These are phyloP conservation scores for Bursaphelenchus okinawaensis DNA, from an alignment of 2,888 invertebrate species.

Conservation along the genomic window DNA sequence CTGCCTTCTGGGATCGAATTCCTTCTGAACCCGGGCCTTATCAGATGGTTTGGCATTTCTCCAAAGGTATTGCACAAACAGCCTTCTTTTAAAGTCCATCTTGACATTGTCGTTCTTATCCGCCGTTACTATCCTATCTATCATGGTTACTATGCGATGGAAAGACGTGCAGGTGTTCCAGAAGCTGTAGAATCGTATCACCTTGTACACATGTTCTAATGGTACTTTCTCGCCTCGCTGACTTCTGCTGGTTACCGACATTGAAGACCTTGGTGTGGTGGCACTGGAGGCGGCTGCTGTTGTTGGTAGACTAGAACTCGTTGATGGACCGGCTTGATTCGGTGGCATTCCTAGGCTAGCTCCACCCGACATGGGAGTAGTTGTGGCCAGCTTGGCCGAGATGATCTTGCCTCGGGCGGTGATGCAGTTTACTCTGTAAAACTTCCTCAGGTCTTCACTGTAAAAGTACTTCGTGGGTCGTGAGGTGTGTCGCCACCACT, in stretches of 20 bases:
- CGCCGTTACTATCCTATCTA: slow-evolving; percentile 41
- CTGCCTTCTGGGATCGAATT: slow-evolving; percentile 55
- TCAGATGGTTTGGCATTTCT: slow-evolving; percentile 56
- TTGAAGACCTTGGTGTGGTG: slow-evolving; percentile 25
- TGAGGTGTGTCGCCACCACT: slow-evolving; percentile 57
- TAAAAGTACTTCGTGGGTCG: slow-evolving; percentile 57
- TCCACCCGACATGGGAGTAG: slow-evolving; percentile 24
- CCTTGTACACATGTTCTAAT: slow-evolving; percentile 53
- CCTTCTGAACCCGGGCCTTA: slow-evolving; percentile 55
- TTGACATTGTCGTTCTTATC: slow-evolving; percentile 16
- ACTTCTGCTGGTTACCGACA: slow-evolving; percentile 16
- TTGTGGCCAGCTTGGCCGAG: slow-evolving; percentile 36
- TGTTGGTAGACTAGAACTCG: slow-evolving; percentile 20
- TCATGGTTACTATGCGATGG: slow-evolving; percentile 58
- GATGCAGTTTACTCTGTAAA: slow-evolving; percentile 56
- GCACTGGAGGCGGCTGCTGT: slow-evolving; percentile 22
- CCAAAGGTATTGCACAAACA: slow-evolving; percentile 57
- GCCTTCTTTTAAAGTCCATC: slow-evolving; percentile 44
- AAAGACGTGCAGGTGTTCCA: slow-evolving; percentile 58
- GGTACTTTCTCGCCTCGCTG: slow-evolving; percentile 38
- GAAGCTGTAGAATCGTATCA: slow-evolving; percentile 57
- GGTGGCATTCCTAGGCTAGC: slow-evolving; percentile 9
- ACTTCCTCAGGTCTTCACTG: slow-evolving; percentile 50
- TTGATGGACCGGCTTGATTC: slow-evolving; percentile 4
- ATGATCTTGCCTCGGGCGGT: slow-evolving; percentile 49